Base-by-base conservation (phyloP, 2,797 vertebrate species). In the Heterohyrax brucei region DNA sequence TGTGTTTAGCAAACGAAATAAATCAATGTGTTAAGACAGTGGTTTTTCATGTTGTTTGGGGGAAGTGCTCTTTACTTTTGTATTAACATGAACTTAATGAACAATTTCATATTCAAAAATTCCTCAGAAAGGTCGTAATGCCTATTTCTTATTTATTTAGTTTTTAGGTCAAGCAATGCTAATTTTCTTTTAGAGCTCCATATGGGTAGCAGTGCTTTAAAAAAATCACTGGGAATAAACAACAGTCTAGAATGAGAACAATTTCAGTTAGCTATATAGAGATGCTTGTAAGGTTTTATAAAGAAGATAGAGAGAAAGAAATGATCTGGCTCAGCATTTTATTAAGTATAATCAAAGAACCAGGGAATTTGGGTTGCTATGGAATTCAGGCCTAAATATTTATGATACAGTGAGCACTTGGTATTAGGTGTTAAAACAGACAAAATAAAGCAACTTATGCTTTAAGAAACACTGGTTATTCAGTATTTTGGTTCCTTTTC, bases 11-110 rank as follows among this genome's bases (percentile, higher is more conserved):
- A 95, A 96, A 96, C 75, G 92, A 93, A 95, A 97, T 95, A 92
- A 97, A 97, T 96, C 96, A 97, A 88, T 83, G 92, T 79, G 91
- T 93, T 95, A 85, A 86, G 93, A 56, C 28, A 86, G 78, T 0
- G 30, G 39, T 94, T 92, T 91, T 95, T 79, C 80, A 62, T 93
- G 96, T 91, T 95, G 39, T 93, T 87, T 94, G 80, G 72, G 48
- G 89, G 59, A 95, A 95, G 84, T 61, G 89, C 91, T 95, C 94
- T 97, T 96, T 97, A 95, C 70, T 93, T 93, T 93, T 94, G 87
- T 95, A 87, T 94, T 96, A 96, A 96, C 82, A 68, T 68, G 79
- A 96, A 97, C 78, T 94, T 97, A 96, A 96, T 62, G 82, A 98
- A 96, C 79, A 87, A 96, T 96, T 95, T 97, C 96, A 97, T 82